Conservation (phyloP, 1,140 invertebrate genomes). For the Triops longicaudatus region DNA sequence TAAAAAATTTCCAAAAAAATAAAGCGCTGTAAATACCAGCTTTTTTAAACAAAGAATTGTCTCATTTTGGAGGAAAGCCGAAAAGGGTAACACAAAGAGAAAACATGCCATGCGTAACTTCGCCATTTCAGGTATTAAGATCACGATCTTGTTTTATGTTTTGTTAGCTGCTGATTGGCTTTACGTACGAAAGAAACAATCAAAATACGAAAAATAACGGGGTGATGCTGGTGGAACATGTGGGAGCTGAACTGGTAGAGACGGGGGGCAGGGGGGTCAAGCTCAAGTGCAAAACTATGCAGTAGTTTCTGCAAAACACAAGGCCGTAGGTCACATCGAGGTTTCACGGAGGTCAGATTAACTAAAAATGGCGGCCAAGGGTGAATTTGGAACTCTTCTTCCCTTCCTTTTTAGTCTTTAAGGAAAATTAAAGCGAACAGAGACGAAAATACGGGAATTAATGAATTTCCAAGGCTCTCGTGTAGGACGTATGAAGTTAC, state of each 20-base stretch:
- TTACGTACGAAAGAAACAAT: background rate
- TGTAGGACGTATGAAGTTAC: background rate
- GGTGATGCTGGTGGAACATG: constrained; percentile 14
- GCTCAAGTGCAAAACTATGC: constrained; percentile 28
- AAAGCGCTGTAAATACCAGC: background rate
- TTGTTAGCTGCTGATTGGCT: background rate
- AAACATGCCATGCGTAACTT: constrained; percentile 2
- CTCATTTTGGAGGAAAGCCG: background rate
- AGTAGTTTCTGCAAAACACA: constrained; percentile 33
- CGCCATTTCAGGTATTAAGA: background rate
- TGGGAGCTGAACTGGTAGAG: constrained; percentile 40
- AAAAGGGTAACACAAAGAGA: background rate
- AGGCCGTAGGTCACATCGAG: constrained; percentile 45
- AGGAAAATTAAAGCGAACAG: background rate
- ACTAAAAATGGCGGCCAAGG: constrained; percentile 10
- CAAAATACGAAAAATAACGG: constrained; percentile 31
- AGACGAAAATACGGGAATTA: background rate
- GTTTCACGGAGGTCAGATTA: background rate
- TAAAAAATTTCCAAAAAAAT: constrained; percentile 39
- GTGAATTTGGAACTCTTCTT: background rate
- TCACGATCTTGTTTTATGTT: background rate
- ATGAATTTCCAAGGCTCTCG: background rate
- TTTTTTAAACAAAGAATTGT: background rate
- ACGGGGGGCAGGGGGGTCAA: constrained; percentile 47
- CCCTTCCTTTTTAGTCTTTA: background rate